phyloP scores from a whole-genome alignment of 2,888 invertebrate species.

The Smittia aterrima region DNA sequence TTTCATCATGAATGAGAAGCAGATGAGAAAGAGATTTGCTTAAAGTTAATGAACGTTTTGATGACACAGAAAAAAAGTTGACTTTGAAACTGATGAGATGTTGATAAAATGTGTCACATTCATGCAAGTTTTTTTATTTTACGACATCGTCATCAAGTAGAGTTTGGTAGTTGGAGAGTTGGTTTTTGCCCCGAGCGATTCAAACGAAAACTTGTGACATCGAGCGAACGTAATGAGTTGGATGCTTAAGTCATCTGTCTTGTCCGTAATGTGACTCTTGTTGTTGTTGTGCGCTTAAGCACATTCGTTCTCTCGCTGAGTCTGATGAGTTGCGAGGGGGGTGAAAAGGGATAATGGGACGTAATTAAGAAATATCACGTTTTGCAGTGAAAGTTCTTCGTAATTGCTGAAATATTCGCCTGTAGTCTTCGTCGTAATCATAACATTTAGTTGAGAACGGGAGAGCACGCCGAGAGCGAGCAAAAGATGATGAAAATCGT shows the following conservation, averaged over 20 bases:
- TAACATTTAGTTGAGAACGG: neutral
- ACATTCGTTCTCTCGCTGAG: neutral
- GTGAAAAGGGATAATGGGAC: neutral
- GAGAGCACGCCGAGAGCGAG: neutral
- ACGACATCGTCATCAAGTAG: conserved; percentile 5
- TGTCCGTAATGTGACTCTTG: neutral
- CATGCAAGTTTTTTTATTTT: conserved; percentile 10
- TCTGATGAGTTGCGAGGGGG: too few species aligned
- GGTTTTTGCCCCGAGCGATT: neutral
- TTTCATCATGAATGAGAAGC: conserved; percentile 10
- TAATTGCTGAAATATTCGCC: conserved; percentile 16
- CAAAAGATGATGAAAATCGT: conserved; percentile 4
- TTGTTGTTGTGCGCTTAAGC: neutral
- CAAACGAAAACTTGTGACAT: conserved; percentile 9
- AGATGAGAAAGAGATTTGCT: conserved; percentile 1
- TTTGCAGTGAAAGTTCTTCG: neutral
- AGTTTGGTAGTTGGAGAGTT: neutral
- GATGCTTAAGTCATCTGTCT: conserved; percentile 11
- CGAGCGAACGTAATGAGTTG: neutral
- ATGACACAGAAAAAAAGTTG: neutral
- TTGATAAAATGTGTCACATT: conserved; percentile 3
- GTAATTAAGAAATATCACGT: conserved; percentile 33
- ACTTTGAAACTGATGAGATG: conserved; percentile 6
- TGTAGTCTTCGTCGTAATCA: neutral
- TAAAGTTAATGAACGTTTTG: conserved; percentile 21